Evolutionary conservation across 2,888 invertebrate species (phyloP).

Genomic region (Synanthedon vespiformis): DNA sequence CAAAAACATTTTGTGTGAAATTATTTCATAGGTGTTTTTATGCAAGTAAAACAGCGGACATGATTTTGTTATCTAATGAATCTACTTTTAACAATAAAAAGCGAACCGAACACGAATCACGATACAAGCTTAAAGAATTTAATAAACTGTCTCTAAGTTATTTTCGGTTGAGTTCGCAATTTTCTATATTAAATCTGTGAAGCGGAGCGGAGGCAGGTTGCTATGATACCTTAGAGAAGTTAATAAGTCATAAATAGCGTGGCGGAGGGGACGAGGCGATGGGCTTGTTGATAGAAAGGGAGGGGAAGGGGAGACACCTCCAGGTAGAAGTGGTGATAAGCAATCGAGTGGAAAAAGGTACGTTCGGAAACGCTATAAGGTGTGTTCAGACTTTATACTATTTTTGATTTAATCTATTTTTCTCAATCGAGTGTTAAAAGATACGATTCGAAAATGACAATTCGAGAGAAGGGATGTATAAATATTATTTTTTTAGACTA

Average conservation of each 20-base stretch:
- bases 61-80: too few relatives aligned
- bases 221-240: constrained; percentile 67
- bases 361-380: constrained; percentile 47
- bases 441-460: background rate
- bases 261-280: constrained; percentile 33
- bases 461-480: background rate
- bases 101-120: background rate
- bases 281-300: constrained; percentile 23
- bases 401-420: constrained; percentile 20
- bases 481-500: too few relatives aligned
- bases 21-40: too few relatives aligned
- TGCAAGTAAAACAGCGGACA: too few relatives aligned
- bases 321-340: constrained; percentile 53
- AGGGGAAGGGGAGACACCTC: constrained; percentile 23
- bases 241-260: constrained; percentile 68
- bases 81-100: constrained; percentile 1
- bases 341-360: constrained; percentile 68
- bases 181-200: constrained; percentile 63
- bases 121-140: constrained; percentile 34
- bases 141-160: constrained; percentile 57
- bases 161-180: constrained; percentile 58
- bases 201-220: constrained; percentile 50
- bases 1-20: too few relatives aligned
- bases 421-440: constrained; percentile 2
- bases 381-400: constrained; percentile 39